Evolutionary conservation across 1,140 invertebrate genomes (phyloP).

Genomic region (Aradophagus sp.): DNA sequence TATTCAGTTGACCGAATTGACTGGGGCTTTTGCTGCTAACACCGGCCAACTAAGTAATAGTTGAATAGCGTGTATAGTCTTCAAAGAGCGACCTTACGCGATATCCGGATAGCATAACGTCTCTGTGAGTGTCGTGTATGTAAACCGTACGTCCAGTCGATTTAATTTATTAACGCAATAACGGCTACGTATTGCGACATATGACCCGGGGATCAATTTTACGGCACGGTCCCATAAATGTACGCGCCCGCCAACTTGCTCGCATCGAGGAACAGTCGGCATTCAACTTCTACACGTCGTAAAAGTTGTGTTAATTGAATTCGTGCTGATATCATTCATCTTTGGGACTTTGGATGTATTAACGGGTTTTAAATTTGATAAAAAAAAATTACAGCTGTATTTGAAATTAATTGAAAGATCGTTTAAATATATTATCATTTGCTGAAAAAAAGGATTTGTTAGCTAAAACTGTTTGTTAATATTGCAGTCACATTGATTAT

Average conservation of each 20-base stretch:
- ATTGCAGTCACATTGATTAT: no score
- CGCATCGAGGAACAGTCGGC: no score
- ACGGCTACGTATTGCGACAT: conserved; percentile 33
- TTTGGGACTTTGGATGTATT: no score
- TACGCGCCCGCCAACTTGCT: background rate
- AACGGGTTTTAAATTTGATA: no score
- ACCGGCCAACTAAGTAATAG: conserved; percentile 61
- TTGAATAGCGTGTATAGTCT: conserved; percentile 60
- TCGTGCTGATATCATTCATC: no score
- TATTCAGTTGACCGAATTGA: conserved; percentile 62
- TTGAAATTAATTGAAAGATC: no score
- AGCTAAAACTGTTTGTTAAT: no score
- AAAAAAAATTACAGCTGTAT: no score
- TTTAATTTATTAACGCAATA: conserved; percentile 56
- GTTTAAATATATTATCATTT: no score
- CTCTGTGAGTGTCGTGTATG: conserved; percentile 28
- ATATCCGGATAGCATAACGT: conserved; percentile 42
- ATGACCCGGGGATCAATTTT: conserved; percentile 42
- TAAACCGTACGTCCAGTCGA: conserved; percentile 23
- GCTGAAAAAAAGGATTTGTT: no score
- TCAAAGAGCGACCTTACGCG: conserved; percentile 51
- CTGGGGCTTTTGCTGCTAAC: conserved; percentile 49
- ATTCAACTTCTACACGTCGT: no score
- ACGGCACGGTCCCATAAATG: background rate
- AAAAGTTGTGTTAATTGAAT: no score